Evolutionary conservation across 2,888 invertebrate genomes (phyloP).

Genomic region (Epistrophe grossulariae): DNA sequence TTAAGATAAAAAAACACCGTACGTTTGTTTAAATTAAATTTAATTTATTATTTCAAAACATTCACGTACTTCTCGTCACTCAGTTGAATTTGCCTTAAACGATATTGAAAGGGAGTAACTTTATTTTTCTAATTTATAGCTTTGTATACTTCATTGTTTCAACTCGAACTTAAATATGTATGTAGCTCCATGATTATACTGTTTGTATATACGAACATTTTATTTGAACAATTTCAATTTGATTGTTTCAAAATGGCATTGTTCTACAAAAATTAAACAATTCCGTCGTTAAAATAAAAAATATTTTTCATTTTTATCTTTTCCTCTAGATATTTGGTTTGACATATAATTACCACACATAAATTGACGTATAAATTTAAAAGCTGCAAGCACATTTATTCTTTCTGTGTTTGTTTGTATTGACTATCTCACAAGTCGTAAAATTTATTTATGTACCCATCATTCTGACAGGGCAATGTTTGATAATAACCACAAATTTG

Average conservation of each 20-base stretch:
- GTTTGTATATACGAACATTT: background rate
- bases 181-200: background rate
- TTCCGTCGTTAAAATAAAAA: background rate
- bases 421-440: slow-evolving; percentile 9
- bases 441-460: slow-evolving; percentile 26
- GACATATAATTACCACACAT: slow-evolving; percentile 10
- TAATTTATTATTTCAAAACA: no score
- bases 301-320: background rate
- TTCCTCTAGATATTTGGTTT: background rate
- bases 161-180: background rate
- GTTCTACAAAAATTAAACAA: background rate
- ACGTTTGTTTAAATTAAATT: no score
- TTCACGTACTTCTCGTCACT: no score
- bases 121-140: no score
- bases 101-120: no score
- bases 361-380: slow-evolving; percentile 7
- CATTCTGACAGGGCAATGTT: slow-evolving; percentile 4
- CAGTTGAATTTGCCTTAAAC: no score
- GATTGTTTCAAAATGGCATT: background rate
- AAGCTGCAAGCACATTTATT: background rate
- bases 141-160: no score
- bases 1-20: no score
- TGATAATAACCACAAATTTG: slow-evolving; percentile 46
- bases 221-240: background rate
- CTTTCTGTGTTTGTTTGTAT: no score